Base-by-base conservation (phyloP, 2,888 invertebrate genomes). In the Atrina japonica region DNA sequence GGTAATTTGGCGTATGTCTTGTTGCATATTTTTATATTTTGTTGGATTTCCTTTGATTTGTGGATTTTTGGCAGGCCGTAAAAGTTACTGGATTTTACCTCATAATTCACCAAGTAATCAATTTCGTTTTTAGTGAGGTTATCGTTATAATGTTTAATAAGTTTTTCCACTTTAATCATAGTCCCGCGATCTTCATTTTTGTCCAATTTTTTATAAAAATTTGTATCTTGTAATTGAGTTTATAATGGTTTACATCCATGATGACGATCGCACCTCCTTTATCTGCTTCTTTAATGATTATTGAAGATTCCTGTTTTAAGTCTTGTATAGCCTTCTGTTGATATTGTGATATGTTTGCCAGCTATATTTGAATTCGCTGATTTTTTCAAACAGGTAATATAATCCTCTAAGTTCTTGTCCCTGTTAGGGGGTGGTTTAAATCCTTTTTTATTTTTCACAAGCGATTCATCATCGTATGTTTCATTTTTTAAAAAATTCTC, bases 31-130 rank as follows among this genome's bases (percentile, higher is more conserved):
- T 27, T 53, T 21, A 53, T 53, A 23, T 25, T 27, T 9, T 53
- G 25, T 25, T 53, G 2, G 11, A 53, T 23, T 53, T 53, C 53
- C 29, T 53, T 53, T 25, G 53, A 53, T 27, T 53, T 53, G 53
- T 53, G 53, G 29, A 53, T 18, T 53, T 53, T 6, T 23, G 53
- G 53, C 11, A 6, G 53, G 23, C 53, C 53, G 29, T 53, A 53
- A 25, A 53, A 53, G 25, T 53, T 53, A 53, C 59, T 40, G 47
- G 58, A 5, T 43, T 58, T 58, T 11, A 58, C 43, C 25, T 58
- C 58, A 41, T 23, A 58, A 41, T 58, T 5, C 18, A 18, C 40
- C 14, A 58, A 18, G 30, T 58, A 58, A 25, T 58, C 58, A 21
- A 43, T 7, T 58, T 43, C 43, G 1, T 58, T 41, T n/a, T 43